Percentiles rank a stretch among this genome's conserved stretches.
Evolutionary conservation across 2,888 invertebrate species (phyloP).

Genomic region (Hypercompe scribonia): DNA sequence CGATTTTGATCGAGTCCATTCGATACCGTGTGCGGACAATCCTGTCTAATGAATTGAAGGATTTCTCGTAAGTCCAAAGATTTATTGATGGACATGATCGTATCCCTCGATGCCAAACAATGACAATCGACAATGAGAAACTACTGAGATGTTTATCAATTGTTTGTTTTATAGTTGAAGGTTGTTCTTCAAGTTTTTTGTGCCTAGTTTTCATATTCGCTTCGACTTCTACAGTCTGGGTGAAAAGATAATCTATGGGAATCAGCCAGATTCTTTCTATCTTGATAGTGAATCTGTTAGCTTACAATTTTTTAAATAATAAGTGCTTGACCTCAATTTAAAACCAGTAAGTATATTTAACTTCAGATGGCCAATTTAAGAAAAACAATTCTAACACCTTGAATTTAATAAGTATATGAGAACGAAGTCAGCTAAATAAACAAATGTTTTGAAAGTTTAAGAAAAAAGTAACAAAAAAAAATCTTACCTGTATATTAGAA

Average conservation of each 20-base stretch:
- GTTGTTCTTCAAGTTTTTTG: conserved; percentile 35
- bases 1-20: conserved; percentile 51
- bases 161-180: conserved; percentile 39
- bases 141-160: conserved; percentile 44
- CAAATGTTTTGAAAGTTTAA: not conserved
- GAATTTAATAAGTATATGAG: not conserved
- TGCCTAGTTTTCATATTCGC: conserved; percentile 26
- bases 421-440: not conserved
- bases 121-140: conserved; percentile 54
- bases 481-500: conserved; percentile 93
- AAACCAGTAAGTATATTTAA: conserved; percentile 13
- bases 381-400: not conserved
- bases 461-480: not conserved
- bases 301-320: conserved; percentile 20
- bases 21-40: conserved; percentile 21
- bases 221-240: conserved; percentile 39
- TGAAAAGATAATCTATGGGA: conserved; percentile 6
- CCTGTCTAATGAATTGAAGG: conserved; percentile 47
- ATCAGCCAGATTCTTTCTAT: conserved; percentile 18
- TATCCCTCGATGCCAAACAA: conserved; percentile 47
- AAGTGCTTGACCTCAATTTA: conserved; percentile 25
- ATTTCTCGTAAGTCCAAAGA: conserved; percentile 49
- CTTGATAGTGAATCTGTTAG: conserved; percentile 24
- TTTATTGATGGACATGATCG: conserved; percentile 52
- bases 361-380: not conserved